These are phyloP conservation scores for Heliocidaris tuberculata DNA, from an alignment of 35 echinoderm and acorn worm species.

Conservation along the genomic window DNA sequence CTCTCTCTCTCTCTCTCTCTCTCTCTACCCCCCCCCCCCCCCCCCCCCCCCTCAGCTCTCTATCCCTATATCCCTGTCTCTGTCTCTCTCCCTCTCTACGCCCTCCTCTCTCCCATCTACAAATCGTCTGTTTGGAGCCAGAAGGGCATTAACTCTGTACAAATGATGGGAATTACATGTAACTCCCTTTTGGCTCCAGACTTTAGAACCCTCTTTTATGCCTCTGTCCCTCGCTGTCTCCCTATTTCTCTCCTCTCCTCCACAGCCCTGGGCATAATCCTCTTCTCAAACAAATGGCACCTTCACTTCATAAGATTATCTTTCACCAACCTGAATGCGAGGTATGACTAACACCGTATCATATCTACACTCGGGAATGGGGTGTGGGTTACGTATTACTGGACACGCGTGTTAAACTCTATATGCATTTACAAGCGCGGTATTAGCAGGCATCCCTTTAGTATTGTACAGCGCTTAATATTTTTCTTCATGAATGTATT, in stretches of 20 bases:
- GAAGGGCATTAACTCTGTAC: too few relatives aligned
- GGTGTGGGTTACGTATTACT: not conserved
- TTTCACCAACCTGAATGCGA: not conserved
- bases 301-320: slow-evolving; percentile 1
- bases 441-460: too few relatives aligned
- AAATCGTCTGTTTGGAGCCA: too few relatives aligned
- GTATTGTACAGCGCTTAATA: too few relatives aligned
- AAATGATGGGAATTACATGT: too few relatives aligned
- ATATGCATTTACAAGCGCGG: not conserved
- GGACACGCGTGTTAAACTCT: not conserved
- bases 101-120: not conserved
- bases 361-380: not conserved
- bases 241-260: not conserved
- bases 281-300: not conserved
- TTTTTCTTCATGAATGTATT: too few relatives aligned
- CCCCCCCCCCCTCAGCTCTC: not conserved
- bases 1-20: too few relatives aligned
- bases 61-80: not conserved
- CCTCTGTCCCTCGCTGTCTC: not conserved
- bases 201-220: too few relatives aligned
- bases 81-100: not conserved
- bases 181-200: too few relatives aligned
- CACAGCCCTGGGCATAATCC: too few relatives aligned
- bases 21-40: not conserved
- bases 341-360: not conserved